Evolutionary conservation across 2,113 vertebrate species (phyloP).

Genomic region (Coptodon bakossiorum): DNA sequence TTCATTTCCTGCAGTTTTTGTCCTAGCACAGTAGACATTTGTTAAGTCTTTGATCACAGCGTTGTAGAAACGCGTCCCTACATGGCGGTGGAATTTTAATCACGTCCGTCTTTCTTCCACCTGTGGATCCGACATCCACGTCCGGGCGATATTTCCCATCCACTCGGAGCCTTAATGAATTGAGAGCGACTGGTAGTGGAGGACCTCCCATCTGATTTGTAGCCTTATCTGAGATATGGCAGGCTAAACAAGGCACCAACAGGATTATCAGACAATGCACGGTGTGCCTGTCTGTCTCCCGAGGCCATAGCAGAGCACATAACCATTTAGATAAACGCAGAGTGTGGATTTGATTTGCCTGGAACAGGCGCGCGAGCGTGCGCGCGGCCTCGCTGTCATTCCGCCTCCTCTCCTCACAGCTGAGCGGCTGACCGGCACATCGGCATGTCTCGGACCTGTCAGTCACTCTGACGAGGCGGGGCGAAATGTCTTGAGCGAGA

Average conservation of each 20-base stretch:
- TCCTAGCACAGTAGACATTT: neutral
- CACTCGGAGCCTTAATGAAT: constrained; percentile 28
- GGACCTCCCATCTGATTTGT: constrained; percentile 27
- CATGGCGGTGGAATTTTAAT: constrained; percentile 4
- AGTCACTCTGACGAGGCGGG: constrained; percentile 70
- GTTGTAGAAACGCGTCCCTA: neutral
- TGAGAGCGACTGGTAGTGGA: constrained; percentile 22
- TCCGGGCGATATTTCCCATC: constrained; percentile 1
- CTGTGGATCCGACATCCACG: neutral
- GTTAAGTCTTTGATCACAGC: constrained; percentile 30
- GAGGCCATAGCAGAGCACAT: constrained; percentile 29
- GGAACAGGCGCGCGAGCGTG: neutral
- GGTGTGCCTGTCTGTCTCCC: constrained; percentile 32
- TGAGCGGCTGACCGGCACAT: constrained; percentile 52
- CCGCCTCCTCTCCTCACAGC: constrained; percentile 38
- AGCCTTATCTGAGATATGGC: constrained; percentile 28
- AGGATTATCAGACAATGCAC: constrained; percentile 44
- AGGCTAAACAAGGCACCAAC: constrained; percentile 30
- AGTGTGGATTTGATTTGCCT: constrained; percentile 23
- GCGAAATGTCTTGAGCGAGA: constrained; percentile 67
- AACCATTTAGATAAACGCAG: constrained; percentile 51
- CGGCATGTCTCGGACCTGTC: constrained; percentile 55
- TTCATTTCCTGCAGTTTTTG: constrained; percentile 31
- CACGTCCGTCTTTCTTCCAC: neutral
- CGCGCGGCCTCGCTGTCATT: constrained; percentile 20